phyloP scores from a whole-genome alignment of 2,113 vertebrate species.

The Asarcornis scutulata region DNA sequence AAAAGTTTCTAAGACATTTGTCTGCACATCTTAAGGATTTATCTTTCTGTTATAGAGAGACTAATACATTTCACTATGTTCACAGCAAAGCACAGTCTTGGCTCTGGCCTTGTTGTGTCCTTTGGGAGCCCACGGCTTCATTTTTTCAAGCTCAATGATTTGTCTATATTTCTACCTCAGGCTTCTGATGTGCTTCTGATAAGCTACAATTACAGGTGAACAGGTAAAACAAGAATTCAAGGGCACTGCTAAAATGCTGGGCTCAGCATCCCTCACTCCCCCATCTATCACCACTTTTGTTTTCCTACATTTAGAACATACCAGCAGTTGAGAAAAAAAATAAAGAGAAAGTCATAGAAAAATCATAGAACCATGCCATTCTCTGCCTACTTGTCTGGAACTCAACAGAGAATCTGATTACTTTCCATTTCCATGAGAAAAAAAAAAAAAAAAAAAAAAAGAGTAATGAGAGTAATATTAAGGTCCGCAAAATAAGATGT shows the following conservation, averaged over 20 bases:
- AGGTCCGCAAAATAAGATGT: neutral
- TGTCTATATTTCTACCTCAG: conserved; percentile 27
- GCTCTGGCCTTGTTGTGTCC: neutral
- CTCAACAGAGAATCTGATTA: neutral
- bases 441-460: neutral
- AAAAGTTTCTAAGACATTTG: neutral
- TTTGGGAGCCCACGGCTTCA: neutral
- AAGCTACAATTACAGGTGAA: conserved; percentile 49
- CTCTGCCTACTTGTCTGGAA: neutral
- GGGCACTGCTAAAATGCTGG: conserved; percentile 50
- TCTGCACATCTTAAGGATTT: neutral
- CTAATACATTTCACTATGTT: neutral
- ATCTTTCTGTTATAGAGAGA: neutral
- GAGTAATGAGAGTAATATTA: neutral
- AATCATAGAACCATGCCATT: neutral
- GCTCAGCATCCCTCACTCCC: conserved; percentile 7
- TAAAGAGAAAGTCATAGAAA: neutral
- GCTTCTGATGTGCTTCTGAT: conserved; percentile 67
- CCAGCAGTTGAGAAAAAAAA: neutral
- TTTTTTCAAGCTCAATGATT: conserved; percentile 43
- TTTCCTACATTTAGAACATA: neutral
- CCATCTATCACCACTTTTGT: neutral
- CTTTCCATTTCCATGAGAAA: neutral
- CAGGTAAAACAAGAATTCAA: conserved; percentile 61
- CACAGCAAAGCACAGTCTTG: neutral